Percentiles rank a stretch among this genome's conserved stretches.
phyloP scores from a whole-genome alignment of 2,888 invertebrate species.

The Automeris io region DNA sequence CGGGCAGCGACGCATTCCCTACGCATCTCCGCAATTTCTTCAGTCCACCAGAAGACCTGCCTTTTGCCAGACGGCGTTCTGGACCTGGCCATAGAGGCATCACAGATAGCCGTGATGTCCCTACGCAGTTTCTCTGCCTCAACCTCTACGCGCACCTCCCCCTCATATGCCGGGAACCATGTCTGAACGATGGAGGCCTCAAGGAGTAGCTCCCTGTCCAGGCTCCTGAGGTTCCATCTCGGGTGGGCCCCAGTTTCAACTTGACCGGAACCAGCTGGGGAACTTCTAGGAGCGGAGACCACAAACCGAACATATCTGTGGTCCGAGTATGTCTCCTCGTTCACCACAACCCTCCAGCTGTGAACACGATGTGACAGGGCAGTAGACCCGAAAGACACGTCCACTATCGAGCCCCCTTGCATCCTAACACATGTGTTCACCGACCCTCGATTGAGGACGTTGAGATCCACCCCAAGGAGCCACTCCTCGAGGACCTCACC shows the following conservation, averaged over 20 bases:
- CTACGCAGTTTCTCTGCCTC: neutral
- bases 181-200: neutral
- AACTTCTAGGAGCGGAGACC: too few species aligned
- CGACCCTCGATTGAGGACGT: conserved; percentile 4
- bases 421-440: conserved; percentile 9
- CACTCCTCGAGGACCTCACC: neutral
- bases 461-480: conserved; percentile 5
- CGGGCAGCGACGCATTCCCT: too few species aligned
- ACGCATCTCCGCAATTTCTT: too few species aligned
- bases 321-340: conserved; percentile 3
- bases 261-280: neutral
- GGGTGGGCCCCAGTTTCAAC: neutral
- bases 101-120: neutral
- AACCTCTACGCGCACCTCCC: neutral
- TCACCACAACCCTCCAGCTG: neutral
- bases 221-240: conserved; percentile 2
- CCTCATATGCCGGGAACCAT: neutral
- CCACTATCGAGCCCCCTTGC: conserved; percentile 10
- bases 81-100: neutral
- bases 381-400: conserved; percentile 8
- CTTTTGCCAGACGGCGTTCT: neutral
- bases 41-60: neutral
- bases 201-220: conserved; percentile 1
- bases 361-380: neutral
- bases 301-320: too few species aligned